phyloP scores from a whole-genome alignment of 2,113 vertebrate species.

The Ptilonorhynchus violaceus region DNA sequence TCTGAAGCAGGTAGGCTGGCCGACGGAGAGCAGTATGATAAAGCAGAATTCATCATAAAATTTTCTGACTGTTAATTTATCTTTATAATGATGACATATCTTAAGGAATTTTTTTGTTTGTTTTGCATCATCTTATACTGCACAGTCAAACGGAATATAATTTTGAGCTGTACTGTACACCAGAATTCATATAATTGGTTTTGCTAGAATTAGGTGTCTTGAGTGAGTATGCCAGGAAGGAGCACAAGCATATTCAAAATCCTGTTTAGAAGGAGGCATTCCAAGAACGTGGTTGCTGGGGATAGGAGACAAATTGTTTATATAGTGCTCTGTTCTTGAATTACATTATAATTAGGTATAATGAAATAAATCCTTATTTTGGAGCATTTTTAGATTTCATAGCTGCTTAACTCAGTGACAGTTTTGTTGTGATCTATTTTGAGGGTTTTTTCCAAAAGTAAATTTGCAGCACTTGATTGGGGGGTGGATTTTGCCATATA shows the following conservation, averaged over 20 bases:
- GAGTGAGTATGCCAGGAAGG: conserved; percentile 34
- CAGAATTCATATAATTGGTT: conserved; percentile 29
- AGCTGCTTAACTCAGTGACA: conserved; percentile 56
- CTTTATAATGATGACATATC: conserved; percentile 58
- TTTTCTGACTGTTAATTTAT: conserved; percentile 74
- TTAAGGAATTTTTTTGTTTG: conserved; percentile 52
- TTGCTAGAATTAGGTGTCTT: conserved; percentile 43
- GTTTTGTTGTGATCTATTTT: conserved; percentile 49
- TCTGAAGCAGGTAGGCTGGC: conserved; percentile 84
- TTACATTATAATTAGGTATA: conserved; percentile 59
- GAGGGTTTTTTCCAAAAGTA: conserved; percentile 7
- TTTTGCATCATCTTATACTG: conserved; percentile 40
- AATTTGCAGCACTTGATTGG: conserved; percentile 37
- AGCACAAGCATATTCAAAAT: conserved; percentile 43
- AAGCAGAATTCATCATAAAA: conserved; percentile 75
- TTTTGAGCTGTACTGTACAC: conserved; percentile 53
- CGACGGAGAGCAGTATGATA: conserved; percentile 51
- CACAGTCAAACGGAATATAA: conserved; percentile 36
- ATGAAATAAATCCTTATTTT: conserved; percentile 63
- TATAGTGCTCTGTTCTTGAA: conserved; percentile 32
- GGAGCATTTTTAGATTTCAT: conserved; percentile 34
- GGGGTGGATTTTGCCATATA: conserved; percentile 34
- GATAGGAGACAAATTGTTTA: conserved; percentile 49
- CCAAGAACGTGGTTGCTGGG: conserved; percentile 51
- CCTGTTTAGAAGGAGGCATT: conserved; percentile 54